Conservation (phyloP, 2,113 vertebrate species). For the Oreochromis spilurus region DNA sequence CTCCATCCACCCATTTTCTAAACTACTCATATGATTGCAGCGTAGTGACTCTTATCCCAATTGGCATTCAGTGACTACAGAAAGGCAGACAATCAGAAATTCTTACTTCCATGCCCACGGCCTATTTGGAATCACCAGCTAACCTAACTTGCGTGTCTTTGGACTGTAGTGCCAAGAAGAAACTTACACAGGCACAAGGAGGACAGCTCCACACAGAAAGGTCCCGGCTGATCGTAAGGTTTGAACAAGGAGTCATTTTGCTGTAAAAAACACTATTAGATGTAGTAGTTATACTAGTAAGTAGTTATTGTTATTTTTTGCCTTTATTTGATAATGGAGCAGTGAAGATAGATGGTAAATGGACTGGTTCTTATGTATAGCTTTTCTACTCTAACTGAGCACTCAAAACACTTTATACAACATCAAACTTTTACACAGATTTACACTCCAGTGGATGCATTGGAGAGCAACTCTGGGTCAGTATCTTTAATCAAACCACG, state of each 20-base stretch:
- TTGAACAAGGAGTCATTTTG: not conserved
- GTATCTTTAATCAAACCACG: accelerated
- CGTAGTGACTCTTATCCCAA: not conserved
- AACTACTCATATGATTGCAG: not conserved
- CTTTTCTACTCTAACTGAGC: not conserved
- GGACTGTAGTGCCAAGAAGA: not conserved
- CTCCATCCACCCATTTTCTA: not conserved
- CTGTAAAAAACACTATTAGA: not conserved
- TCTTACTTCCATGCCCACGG: not conserved
- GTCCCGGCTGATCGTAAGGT: not conserved
- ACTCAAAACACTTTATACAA: not conserved
- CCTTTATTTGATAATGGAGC: not conserved
- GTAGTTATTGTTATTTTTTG: not conserved
- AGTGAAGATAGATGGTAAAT: not conserved
- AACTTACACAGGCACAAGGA: not conserved
- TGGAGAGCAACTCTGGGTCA: not conserved
- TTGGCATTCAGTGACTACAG: not conserved
- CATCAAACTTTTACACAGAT: not conserved
- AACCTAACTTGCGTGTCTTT: accelerated
- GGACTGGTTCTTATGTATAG: not conserved
- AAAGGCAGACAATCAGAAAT: not conserved
- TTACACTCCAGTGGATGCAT: not conserved
- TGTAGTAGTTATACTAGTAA: accelerated
- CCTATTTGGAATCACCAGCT: not conserved
- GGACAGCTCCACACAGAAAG: accelerated